Base-by-base conservation (phyloP, 1,140 invertebrate species). In the Batillaria attramentaria region DNA sequence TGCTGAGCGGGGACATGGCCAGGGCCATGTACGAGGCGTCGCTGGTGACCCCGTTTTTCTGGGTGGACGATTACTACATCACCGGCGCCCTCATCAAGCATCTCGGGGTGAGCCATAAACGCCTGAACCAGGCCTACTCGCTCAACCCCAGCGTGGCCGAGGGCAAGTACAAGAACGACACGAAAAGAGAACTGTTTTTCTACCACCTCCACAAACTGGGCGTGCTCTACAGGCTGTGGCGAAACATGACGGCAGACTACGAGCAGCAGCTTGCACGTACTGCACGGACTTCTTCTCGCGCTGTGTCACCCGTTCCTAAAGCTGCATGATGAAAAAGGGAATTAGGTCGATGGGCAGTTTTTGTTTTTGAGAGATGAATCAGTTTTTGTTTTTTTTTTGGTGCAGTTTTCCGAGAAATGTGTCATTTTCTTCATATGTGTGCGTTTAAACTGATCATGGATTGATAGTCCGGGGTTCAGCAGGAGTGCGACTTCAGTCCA, bases 1-100 rank as follows among this genome's bases (percentile, higher is more conserved):
- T 92, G 20, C 83, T 92, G 66, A 90, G 90, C 65, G 81, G 83
- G 3, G 90, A 91, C 79, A 82, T 91, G 57, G 85, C 89, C 1
- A 81, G 80, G 50, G 77, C 82, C 24, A 81, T 92, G 62, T 91
- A 90, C 65, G 78, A 81, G 18, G 85, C 82, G 24, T 86, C 89
- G 20, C 79, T 85, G 43, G 73, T 80, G 8, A 86, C 83, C 1
- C 88, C 86, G 3, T 90, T 89, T 60, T 90, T 92, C 77, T 91
- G 90, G 89, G 86, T 92, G 62, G 91, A 92, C 77, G 91, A 92
- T 79, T 89, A 89, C 62, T 92, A 91, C 72, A 81, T 91, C 18
- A 91, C 90, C 1, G 91, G 91, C 16, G 65, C 90, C n/a, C 76
- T 91, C n/a, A 80, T 87, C 10, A 83, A 82, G 35, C 76, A 74